Base-by-base conservation (phyloP, 2,113 vertebrate genomes). In the Malurus melanocephalus region DNA sequence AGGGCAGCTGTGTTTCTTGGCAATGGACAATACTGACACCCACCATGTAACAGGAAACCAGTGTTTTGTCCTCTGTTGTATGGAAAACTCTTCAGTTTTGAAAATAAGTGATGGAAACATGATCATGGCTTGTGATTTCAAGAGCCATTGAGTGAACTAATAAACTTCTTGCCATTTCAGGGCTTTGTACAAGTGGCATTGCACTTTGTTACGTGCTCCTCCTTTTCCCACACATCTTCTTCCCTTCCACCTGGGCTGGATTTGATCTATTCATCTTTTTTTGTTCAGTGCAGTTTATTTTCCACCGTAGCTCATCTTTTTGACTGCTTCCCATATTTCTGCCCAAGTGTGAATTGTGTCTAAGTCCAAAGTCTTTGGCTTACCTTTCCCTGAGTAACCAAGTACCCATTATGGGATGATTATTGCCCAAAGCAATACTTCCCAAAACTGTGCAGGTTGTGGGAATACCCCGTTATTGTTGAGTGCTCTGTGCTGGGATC, bases 1-100 rank as follows among this genome's bases (percentile, higher is more conserved):
- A 81, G 94, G 73, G 73, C 93, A 93, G 69, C 93, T 93, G 90
- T 88, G 73, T 88, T 94, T 93, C 62, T 90, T 92, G 92, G 90
- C 93, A 91, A 8, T 13, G 16, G 40, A 33, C 46, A 20, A 30
- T 76, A 84, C 67, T 93, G 91, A 90, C 80, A 93, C 80, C 77
- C 84, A 87, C 83, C 56, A 27, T 23, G 83, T 48, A 93, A 93
- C 51, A 59, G 92, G 88, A 94, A 88, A 87, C 86, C 86, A 45
- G 43, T 81, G 51, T 92, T 95, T 95, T 96, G 86, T 89, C 78
- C 79, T 93, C 71, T 95, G 80, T 46, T 93, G 59, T 51, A 27
- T 49, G 67, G 60, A 55, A 48, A 90, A 62, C 90, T 65, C 71
- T 22, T 35, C 35, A n/a, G 59, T 76, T 93, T 87, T 91, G 90